Evolutionary conservation across 2,888 invertebrate species (phyloP).

Genomic region (Aquatica leii): DNA sequence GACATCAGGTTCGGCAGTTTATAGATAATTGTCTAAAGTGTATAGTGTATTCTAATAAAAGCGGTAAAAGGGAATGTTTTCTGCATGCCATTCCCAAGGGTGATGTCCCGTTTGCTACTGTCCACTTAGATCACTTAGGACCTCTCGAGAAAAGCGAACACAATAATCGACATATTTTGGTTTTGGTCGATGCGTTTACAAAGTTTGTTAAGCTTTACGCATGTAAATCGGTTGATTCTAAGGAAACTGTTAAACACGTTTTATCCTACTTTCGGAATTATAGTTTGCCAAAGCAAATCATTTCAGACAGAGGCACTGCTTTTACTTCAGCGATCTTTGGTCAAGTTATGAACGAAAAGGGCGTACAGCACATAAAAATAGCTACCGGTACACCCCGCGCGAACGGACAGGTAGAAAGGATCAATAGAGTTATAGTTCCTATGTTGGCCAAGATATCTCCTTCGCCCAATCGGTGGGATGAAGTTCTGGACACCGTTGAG

Average conservation of each 20-base stretch:
- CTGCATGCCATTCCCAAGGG: conserved; percentile 39
- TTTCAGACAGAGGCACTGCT: conserved; percentile 43
- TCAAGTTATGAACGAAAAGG: conserved; percentile 35
- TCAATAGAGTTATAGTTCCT: conserved; percentile 30
- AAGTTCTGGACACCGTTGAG: neutral
- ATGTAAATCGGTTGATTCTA: conserved; percentile 35
- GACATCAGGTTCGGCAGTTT: conserved; percentile 34
- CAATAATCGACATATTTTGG: conserved; percentile 43
- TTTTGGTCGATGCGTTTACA: conserved; percentile 46
- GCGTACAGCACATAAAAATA: conserved; percentile 34
- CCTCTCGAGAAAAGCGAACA: conserved; percentile 33
- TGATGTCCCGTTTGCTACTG: neutral
- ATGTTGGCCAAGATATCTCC: conserved; percentile 38
- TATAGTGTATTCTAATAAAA: conserved; percentile 37
- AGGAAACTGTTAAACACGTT: conserved; percentile 38
- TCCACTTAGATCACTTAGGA: conserved; percentile 12
- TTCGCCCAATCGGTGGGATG: conserved; percentile 41
- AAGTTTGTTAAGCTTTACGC: conserved; percentile 46
- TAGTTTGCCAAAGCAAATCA: conserved; percentile 39
- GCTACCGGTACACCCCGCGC: neutral
- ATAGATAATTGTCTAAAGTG: conserved; percentile 48
- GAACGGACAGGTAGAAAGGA: neutral
- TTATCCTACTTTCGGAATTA: conserved; percentile 40
- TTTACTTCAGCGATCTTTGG: conserved; percentile 42
- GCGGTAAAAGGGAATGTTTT: conserved; percentile 44